Percentiles rank a stretch among this genome's conserved stretches.
Evolutionary conservation across 2,888 invertebrate species (phyloP).

Genomic region (Yponomeuta plumbellus): DNA sequence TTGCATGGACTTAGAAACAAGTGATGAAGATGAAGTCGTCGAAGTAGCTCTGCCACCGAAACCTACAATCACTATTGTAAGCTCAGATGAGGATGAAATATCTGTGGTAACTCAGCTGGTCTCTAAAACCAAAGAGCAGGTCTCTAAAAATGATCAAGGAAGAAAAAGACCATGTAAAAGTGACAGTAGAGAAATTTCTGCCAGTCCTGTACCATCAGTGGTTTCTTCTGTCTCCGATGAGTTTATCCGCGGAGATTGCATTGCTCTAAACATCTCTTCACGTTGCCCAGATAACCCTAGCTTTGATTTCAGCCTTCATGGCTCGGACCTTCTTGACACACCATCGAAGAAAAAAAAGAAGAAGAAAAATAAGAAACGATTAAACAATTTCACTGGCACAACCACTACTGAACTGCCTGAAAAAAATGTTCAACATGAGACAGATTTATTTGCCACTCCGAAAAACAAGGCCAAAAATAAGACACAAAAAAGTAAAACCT

Average conservation of each 20-base stretch:
- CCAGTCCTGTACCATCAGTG: slow-evolving; percentile 67
- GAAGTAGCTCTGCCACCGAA: slow-evolving; percentile 66
- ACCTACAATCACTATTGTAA: slow-evolving; percentile 68
- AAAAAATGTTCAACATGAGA: slow-evolving; percentile 18
- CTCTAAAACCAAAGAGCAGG: slow-evolving; percentile 11
- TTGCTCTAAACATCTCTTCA: slow-evolving; percentile 68
- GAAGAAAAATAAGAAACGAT: slow-evolving; percentile 53
- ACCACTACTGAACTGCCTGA: slow-evolving; percentile 26
- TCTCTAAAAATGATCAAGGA: not conserved
- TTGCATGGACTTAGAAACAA: slow-evolving; percentile 51
- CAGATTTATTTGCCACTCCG: slow-evolving; percentile 66
- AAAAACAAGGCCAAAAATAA: slow-evolving; percentile 67
- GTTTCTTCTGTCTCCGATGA: slow-evolving; percentile 71
- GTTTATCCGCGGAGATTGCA: slow-evolving; percentile 67
- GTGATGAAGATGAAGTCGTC: slow-evolving; percentile 70
- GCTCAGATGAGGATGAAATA: slow-evolving; percentile 67
- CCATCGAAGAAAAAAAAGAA: slow-evolving; percentile 62
- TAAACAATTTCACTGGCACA: slow-evolving; percentile 35
- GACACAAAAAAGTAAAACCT: slow-evolving; percentile 55
- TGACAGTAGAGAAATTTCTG: slow-evolving; percentile 39
- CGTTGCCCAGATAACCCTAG: slow-evolving; percentile 50
- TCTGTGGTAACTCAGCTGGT: slow-evolving; percentile 28
- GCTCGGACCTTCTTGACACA: slow-evolving; percentile 56
- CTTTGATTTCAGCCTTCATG: slow-evolving; percentile 70
- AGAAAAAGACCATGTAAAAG: slow-evolving; percentile 7